Evolutionary conservation across 92 coral and sea anemone species (phyloP).

Genomic region (Pocillopora meandrina): DNA sequence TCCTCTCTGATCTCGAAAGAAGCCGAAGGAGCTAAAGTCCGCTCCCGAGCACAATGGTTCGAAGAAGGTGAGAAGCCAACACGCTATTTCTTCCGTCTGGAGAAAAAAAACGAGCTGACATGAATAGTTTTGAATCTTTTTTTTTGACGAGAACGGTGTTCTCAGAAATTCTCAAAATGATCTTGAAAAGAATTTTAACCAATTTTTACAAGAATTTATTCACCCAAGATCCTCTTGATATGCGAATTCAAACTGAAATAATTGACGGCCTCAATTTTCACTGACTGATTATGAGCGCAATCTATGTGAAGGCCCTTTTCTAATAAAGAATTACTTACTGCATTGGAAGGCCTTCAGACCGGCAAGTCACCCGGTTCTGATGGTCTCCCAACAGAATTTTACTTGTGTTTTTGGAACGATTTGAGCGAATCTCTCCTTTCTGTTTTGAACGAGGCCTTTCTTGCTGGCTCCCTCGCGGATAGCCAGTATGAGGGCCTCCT

Average conservation of each 20-base stretch:
- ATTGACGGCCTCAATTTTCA: constrained; percentile 10
- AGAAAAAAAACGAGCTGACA: neutral
- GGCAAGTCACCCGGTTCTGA: constrained; percentile 32
- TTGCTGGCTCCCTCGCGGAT: neutral
- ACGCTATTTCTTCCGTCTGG: constrained; percentile 2
- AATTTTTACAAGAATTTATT: neutral
- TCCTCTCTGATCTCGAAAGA: too few relatives aligned
- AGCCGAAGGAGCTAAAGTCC: too few relatives aligned
- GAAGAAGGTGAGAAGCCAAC: constrained; percentile 33
- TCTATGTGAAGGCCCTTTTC: neutral
- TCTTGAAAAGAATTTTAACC: neutral
- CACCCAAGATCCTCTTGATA: neutral
- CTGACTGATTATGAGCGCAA: neutral
- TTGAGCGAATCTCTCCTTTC: neutral
- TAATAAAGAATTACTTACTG: neutral
- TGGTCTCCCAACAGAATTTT: constrained; percentile 12
- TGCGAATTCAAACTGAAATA: neutral
- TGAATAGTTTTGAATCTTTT: neutral
- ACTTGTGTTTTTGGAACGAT: neutral
- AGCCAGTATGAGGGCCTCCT: neutral
- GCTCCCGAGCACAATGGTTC: neutral
- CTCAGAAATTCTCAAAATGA: neutral
- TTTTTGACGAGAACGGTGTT: neutral
- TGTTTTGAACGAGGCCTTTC: neutral
- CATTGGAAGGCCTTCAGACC: neutral